phyloP scores from a whole-genome alignment of 2,888 invertebrate genomes.

The Ophion obscuratus region DNA sequence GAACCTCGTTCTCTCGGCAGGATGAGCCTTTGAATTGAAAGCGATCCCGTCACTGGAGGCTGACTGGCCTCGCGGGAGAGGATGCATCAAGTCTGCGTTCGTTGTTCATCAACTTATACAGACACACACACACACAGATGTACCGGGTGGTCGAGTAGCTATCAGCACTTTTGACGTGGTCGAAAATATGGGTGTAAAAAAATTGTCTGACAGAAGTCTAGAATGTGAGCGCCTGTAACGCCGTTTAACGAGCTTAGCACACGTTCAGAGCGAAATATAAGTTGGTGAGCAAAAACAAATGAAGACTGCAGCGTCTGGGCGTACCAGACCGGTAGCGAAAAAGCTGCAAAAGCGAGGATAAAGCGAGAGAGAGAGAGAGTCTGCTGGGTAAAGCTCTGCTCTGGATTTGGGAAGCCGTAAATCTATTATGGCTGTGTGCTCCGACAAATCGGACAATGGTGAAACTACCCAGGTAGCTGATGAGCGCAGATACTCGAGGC shows the following conservation, averaged over 20 bases:
- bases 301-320: slow-evolving; percentile 8
- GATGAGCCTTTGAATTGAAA: slow-evolving; percentile 73
- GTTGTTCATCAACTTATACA: slow-evolving; percentile 39
- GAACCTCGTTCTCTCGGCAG: slow-evolving; percentile 65
- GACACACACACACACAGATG: neutral
- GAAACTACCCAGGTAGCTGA: neutral
- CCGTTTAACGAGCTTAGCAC: slow-evolving; percentile 62
- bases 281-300: slow-evolving; percentile 39
- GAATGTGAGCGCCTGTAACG: slow-evolving; percentile 56
- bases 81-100: slow-evolving; percentile 46
- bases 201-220: slow-evolving; percentile 4
- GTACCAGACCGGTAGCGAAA: neutral
- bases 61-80: slow-evolving; percentile 34
- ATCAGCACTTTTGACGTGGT: no score
- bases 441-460: slow-evolving; percentile 43
- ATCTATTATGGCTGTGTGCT: slow-evolving; percentile 51
- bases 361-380: slow-evolving; percentile 23
- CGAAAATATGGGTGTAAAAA: no score
- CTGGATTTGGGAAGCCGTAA: slow-evolving; percentile 39
- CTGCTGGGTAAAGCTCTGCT: slow-evolving; percentile 12
- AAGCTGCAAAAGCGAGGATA: slow-evolving; percentile 23
- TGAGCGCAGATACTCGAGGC: neutral
- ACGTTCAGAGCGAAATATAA: slow-evolving; percentile 52
- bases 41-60: slow-evolving; percentile 67
- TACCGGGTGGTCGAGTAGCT: neutral